Base-by-base conservation (phyloP, 2,113 vertebrate species). In the Dinomys branickii region DNA sequence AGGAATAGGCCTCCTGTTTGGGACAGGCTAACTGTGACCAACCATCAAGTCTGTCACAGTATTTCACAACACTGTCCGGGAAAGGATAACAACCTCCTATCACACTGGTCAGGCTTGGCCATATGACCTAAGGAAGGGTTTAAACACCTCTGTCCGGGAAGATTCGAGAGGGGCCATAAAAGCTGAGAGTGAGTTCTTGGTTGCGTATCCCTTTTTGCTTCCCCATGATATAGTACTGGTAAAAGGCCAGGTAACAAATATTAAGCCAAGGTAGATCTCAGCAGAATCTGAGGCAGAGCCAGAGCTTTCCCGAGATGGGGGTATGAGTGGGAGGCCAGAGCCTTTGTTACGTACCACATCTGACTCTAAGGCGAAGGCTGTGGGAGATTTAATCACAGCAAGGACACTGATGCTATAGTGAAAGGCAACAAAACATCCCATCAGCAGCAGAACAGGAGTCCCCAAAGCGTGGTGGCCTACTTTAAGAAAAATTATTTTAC, bases 401-500 rank as follows among this genome's bases (percentile, higher is more conserved):
- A 91, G 50, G 50, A 84, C 44, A 54, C 0, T 41, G n/a, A 97
- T 38, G 33, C 52, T 90, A 52, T 14, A 89, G 20, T 30, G n/a
- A 83, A 88, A 95, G 77, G n/a, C 52, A 90, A 80, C 50, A 94
- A 93, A 94, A 89, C 41, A 83, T 24, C 28, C 47, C 61, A 90
- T 28, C 38, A 94, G 28, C 82, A 0, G 38, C 58, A 94, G 33
- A 71, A 50, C 0, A 52, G 13, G 41, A 88, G 26, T 22, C 88
- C 67, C 92, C 61, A 44, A 92, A 83, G 56, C 38, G 89, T 20
- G 77, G 78, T 41, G 56, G 52, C 28, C 83, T 52, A 59, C 26
- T 88, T 95, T 82, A 85, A 90, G 75, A 96, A 92, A 96, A 94
- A 83, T 85, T 85, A 41, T 91, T 93, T 94, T 90, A 63, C 33